Percentiles rank a stretch among this genome's conserved stretches.
Conservation (phyloP, 2,113 vertebrate genomes). For the Cathartes aura region DNA sequence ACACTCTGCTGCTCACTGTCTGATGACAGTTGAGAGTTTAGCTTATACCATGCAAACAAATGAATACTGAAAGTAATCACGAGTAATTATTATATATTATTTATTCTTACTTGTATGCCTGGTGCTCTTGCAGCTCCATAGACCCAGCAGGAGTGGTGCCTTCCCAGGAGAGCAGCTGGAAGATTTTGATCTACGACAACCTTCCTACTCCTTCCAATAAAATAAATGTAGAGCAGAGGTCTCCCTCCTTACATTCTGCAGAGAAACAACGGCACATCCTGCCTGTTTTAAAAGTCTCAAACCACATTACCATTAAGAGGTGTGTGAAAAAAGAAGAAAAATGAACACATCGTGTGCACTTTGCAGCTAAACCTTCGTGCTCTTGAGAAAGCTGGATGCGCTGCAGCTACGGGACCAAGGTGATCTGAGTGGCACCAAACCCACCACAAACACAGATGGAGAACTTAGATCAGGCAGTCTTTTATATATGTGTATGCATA, state of each 20-base stretch:
- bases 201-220: background rate
- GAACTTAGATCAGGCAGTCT: background rate
- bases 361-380: background rate
- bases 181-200: background rate
- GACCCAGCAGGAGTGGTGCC: background rate
- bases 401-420: background rate
- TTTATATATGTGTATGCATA: background rate
- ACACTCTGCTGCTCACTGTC: background rate
- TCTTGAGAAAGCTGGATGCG: background rate
- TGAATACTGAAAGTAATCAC: background rate
- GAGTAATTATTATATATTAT: background rate
- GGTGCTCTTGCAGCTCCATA: background rate
- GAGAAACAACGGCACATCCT: background rate
- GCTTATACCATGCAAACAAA: background rate
- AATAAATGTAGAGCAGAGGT: background rate
- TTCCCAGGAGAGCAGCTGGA: background rate
- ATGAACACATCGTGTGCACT: background rate
- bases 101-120: background rate
- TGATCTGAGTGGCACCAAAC: background rate
- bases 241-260: background rate
- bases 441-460: background rate
- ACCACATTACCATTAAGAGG: background rate
- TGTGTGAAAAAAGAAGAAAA: background rate
- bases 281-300: background rate
- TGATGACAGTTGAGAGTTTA: background rate